Base-by-base conservation (phyloP, 2,888 invertebrate species). In the Leptopilina myrica region DNA sequence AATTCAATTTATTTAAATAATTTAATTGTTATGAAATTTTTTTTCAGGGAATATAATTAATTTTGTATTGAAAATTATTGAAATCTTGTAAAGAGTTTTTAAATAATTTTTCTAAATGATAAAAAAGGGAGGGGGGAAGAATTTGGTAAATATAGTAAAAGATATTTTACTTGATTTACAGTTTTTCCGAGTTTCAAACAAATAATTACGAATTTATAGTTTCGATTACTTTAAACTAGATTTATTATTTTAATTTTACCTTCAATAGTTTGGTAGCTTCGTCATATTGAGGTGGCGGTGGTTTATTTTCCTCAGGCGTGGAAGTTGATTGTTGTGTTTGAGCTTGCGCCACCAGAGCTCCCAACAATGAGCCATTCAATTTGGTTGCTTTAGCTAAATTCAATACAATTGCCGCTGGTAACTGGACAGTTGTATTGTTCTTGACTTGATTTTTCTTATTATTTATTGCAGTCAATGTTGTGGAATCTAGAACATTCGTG, bases 271-370 rank as follows among this genome's bases (percentile, higher is more conserved):
- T 94, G 5, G 94, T 93, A 80, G 95, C 96, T 89, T 96, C 96
- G 85, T 95, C 95, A 88, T 96, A 96, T 79, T 95, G 93, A 14
- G 95, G 95, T 11, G 94, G 95, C 83, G 93, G 90, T 66, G 93
- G 93, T 87, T 94, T 93, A 4, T 86, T 86, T 26, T 93, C 92
- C 59, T 92, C 91, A 8, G 73, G 8, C 3, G 87, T 80, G n/a
- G 85, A 86, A 65, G 87, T 86, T 79, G 89, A 88, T 7, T 87
- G 89, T 8, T 91, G 90, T 43, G 87, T 88, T 76, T 91, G 91
- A 6, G 91, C 91, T 81, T 91, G 91, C 15, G 91, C 90, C 9
- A 91, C 89, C 64, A 91, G 81, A 62, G 91, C 91, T 33, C 90
- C 89, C 64, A 91, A 83, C 77, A 91, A 79, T 15, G 91, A 90